A percentile compares a stretch with the other conserved stretches of the same genome.
Conservation (phyloP, 2,888 invertebrate species). For the Patella ulyssiponensis region DNA sequence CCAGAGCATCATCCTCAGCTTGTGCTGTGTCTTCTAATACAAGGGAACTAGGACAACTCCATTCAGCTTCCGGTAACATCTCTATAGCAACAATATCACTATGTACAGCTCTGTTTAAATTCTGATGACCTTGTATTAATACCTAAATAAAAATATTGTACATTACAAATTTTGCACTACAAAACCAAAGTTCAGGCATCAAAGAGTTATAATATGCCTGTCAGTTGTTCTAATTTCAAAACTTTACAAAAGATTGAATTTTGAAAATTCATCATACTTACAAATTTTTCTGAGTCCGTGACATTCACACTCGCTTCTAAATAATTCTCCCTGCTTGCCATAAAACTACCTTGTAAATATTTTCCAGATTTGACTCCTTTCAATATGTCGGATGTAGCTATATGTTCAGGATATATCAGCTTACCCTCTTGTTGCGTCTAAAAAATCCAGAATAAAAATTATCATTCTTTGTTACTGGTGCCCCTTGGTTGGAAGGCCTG, state of each 20-base stretch:
- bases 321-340: conserved; percentile 92
- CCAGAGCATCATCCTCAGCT: conserved; percentile 71
- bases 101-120: conserved; percentile 91
- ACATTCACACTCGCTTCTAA: conserved; percentile 90
- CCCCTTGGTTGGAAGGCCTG: no score
- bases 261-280: conserved; percentile 72
- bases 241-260: background rate
- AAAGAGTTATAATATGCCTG: no score
- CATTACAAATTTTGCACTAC: no score
- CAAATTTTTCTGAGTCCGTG: conserved; percentile 84
- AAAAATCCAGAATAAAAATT: background rate
- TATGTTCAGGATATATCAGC: conserved; percentile 80
- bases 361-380: conserved; percentile 84
- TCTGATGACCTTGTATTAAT: conserved; percentile 66
- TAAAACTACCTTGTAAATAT: conserved; percentile 81
- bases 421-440: conserved; percentile 32
- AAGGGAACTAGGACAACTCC: conserved; percentile 88
- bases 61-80: conserved; percentile 88
- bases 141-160: conserved; percentile 43
- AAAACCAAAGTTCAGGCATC: no score
- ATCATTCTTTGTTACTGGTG: background rate
- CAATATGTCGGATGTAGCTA: conserved; percentile 84
- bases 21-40: conserved; percentile 72
- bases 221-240: no score
- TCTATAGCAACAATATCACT: conserved; percentile 94